Evolutionary conservation across 2,888 invertebrate genomes (phyloP).

Genomic region (Thera obeliscata): DNA sequence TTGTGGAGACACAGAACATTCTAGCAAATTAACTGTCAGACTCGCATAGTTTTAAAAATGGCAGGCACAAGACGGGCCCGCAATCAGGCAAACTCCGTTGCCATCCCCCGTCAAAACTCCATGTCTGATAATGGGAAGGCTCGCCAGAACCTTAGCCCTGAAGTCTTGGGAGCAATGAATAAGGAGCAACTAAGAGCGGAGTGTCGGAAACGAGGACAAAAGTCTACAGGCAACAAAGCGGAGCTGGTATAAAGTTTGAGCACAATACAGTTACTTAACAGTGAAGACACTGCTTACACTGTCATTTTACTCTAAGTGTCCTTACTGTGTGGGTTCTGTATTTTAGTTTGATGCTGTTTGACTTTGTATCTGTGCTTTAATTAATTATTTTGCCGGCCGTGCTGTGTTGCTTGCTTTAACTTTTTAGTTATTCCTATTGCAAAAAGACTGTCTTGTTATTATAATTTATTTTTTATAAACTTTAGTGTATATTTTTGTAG

Average conservation of each 20-base stretch:
- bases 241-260: conserved; percentile 86
- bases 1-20: conserved; percentile 45
- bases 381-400: conserved; percentile 61
- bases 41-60: conserved; percentile 55
- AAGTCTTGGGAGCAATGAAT: conserved; percentile 85
- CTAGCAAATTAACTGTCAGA: conserved; percentile 42
- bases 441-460: conserved; percentile 5
- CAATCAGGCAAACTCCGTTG: conserved; percentile 72
- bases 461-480: conserved; percentile 9
- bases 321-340: conserved; percentile 23
- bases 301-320: neutral
- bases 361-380: conserved; percentile 72
- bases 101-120: conserved; percentile 73
- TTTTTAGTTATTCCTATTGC: conserved; percentile 42
- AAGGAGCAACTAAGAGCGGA: conserved; percentile 88
- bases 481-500: neutral
- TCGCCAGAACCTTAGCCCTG: conserved; percentile 75
- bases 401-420: conserved; percentile 63
- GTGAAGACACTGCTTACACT: conserved; percentile 16
- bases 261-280: conserved; percentile 23
- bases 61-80: conserved; percentile 75
- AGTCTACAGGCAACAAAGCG: conserved; percentile 87
- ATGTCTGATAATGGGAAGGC: conserved; percentile 74
- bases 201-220: conserved; percentile 88
- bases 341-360: conserved; percentile 56